Evolutionary conservation across 2,113 vertebrate genomes (phyloP).

Genomic region (Toxotes jaculatrix): DNA sequence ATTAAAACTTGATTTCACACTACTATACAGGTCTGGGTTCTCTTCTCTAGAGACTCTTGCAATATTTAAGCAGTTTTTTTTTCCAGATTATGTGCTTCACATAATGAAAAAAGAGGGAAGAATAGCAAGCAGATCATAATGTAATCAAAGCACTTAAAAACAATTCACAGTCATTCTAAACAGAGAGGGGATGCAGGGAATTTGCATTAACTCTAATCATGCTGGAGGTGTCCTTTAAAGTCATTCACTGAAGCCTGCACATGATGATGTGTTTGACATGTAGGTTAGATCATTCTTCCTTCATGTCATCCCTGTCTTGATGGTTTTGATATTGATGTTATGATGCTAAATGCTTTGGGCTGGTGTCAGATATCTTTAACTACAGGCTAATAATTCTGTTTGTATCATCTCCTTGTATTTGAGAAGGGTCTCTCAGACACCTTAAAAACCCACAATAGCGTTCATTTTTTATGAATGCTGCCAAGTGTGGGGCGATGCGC

Average conservation of each 20-base stretch:
- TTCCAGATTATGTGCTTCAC: not conserved
- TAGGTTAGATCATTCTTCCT: slow-evolving; percentile 7
- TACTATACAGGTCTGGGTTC: not conserved
- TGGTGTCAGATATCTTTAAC: slow-evolving; percentile 10
- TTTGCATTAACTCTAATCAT: not conserved
- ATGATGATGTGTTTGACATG: not conserved
- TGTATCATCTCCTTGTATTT: slow-evolving; percentile 18
- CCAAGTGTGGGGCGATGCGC: slow-evolving; percentile 25
- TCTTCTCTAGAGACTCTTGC: not conserved
- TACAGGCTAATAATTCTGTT: slow-evolving; percentile 6
- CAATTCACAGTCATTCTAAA: not conserved
- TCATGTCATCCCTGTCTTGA: slow-evolving; percentile 3
- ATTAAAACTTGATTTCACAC: not conserved
- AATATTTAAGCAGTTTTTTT: not conserved
- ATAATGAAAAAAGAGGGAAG: not conserved
- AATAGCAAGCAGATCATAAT: not conserved
- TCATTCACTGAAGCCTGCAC: not conserved
- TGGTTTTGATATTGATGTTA: slow-evolving; percentile 5
- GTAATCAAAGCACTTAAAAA: not conserved
- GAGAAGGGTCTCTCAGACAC: slow-evolving; percentile 1
- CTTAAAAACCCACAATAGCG: slow-evolving; percentile 15
- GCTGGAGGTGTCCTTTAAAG: slow-evolving; percentile 2
- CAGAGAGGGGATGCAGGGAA: not conserved
- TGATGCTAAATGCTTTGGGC: slow-evolving; percentile 12
- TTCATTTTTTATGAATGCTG: slow-evolving; percentile 36